These are phyloP conservation scores for Holcopasites calliopsidis DNA, from an alignment of 1,140 invertebrate genomes.

Conservation along the genomic window DNA sequence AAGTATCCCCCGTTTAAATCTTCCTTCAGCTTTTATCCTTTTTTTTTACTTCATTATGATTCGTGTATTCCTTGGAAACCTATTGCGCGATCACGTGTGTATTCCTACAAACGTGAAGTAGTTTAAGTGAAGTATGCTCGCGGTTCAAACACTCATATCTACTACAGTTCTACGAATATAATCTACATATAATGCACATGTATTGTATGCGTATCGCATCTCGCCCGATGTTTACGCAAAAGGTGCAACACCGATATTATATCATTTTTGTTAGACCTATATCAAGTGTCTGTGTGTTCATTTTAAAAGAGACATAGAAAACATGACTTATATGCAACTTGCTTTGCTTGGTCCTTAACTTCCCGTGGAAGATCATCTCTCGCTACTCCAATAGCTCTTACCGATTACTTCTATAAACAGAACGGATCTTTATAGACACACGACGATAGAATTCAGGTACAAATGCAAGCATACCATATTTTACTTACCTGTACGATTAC, in stretches of 20 bases:
- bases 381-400: slow-evolving; percentile 78
- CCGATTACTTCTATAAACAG: slow-evolving; percentile 74
- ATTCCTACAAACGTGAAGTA: too few relatives aligned
- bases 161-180: not conserved
- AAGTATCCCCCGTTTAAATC: too few relatives aligned
- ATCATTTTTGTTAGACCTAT: slow-evolving; percentile 14
- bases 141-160: not conserved
- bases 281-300: slow-evolving; percentile 7
- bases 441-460: too few relatives aligned
- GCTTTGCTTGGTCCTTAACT: slow-evolving; percentile 37
- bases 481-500: slow-evolving; percentile 72
- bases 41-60: too few relatives aligned
- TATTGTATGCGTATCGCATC: not conserved
- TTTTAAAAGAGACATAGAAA: slow-evolving; percentile 50
- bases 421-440: slow-evolving; percentile 18
- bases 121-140: not conserved
- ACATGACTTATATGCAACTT: slow-evolving; percentile 14
- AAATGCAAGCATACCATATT: too few relatives aligned
- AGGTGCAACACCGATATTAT: slow-evolving; percentile 14
- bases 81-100: too few relatives aligned
- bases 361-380: slow-evolving; percentile 71
- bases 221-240: not conserved
- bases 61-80: too few relatives aligned
- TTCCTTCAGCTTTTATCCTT: too few relatives aligned
- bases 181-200: slow-evolving; percentile 8